Evolutionary conservation across 2,888 invertebrate species (phyloP), one percentile per base, ranked within the genome.

Genomic region (Lithophane semibrunnea): DNA sequence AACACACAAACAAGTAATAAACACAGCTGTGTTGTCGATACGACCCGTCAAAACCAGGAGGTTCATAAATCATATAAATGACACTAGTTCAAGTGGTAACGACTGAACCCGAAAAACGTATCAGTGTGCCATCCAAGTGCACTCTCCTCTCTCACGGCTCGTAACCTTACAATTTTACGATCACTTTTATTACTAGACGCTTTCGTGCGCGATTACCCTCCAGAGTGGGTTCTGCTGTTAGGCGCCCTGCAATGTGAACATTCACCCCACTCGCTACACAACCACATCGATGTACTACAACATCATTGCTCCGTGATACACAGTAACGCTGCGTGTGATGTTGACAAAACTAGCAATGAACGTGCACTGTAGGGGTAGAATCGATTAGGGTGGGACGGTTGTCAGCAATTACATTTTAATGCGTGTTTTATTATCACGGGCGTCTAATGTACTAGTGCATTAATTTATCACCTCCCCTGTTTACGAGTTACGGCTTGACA

Each of bases 141-240:
- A 95, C 95, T 95, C 94, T 92, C 91, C 92, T 93, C 88, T 93
- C 95, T 95, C 94, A 90, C 94, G 91, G 94, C 92, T 95, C 96
- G 96, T 96, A 96, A 96, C 95, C 93, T 95, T 95, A 95, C 95
- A 94, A 95, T 95, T 96, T 96, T 96, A 96, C 94, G 96, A 95
- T 92, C 94, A 90, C 94, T 96, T 96, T 96, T 96, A 96, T 96
- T 96, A 95, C 96, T 93, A 95, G 95, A 96, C 96, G 96, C 96
- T 96, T 96, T 96, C 96, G 96, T 96, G 96, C 96, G 91, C 96
- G 96, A 96, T 96, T 96, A 96, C 96, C 96, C 96, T 95, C 96
- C 92, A 93, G 96, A 96, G 96, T 96, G 96, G 96, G 96, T 96
- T 96, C 96, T 94, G 96, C 96, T 96, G 96, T 96, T 96, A 96